Evolutionary conservation across 2,888 invertebrate genomes (phyloP).

Genomic region (Standfussiana lucernea): DNA sequence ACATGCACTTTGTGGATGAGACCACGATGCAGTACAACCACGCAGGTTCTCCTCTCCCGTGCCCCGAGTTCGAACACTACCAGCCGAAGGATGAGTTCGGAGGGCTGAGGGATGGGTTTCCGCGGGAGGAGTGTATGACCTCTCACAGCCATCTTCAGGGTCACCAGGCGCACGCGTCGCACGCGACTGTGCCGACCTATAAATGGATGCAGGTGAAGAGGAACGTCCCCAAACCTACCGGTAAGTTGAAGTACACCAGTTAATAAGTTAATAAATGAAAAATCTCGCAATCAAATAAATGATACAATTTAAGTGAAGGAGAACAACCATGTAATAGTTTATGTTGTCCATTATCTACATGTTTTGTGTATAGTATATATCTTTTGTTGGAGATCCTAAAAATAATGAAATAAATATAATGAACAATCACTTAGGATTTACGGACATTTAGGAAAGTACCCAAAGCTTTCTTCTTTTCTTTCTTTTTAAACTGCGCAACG

Average conservation of each 20-base stretch:
- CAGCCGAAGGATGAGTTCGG: constrained; percentile 92
- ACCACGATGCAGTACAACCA: constrained; percentile 84
- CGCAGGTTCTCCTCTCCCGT: constrained; percentile 87
- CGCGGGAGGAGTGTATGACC: constrained; percentile 80
- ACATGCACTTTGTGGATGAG: constrained; percentile 89
- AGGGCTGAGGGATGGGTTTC: constrained; percentile 83
- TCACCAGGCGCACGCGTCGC: constrained; percentile 88
- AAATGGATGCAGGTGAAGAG: constrained; percentile 99
- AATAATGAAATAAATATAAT: background rate
- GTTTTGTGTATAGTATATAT: background rate
- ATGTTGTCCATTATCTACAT: background rate
- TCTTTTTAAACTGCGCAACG: too few species aligned
- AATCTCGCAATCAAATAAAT: background rate
- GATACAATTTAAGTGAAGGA: background rate
- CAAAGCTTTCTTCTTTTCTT: background rate
- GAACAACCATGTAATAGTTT: background rate
- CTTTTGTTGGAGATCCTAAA: background rate
- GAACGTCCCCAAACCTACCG: constrained; percentile 98
- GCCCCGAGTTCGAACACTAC: constrained; percentile 91
- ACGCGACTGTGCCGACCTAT: constrained; percentile 95
- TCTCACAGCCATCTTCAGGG: constrained; percentile 80
- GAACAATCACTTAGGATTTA: background rate
- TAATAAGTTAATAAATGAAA: background rate
- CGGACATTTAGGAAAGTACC: background rate
- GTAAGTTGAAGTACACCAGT: constrained; percentile 90